phyloP scores from a whole-genome alignment of 1,140 invertebrate species.

The Medauroidea extradentata region DNA sequence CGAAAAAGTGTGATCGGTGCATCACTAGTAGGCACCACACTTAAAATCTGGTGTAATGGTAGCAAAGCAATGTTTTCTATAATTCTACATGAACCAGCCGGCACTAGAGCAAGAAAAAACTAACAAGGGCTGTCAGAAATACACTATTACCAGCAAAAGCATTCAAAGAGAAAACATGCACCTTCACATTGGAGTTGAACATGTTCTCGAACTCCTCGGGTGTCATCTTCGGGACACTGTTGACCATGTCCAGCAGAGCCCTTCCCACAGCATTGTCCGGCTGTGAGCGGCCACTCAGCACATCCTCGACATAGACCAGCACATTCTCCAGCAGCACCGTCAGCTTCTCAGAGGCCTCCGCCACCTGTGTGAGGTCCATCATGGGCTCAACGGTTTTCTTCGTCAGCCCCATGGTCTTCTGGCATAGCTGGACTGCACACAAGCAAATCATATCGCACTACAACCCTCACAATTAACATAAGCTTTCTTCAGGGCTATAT shows the following conservation, averaged over 20 bases:
- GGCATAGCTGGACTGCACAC: constrained; percentile 18
- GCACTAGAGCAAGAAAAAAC: no score
- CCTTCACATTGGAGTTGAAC: constrained; percentile 93
- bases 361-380: constrained; percentile 81
- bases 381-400: constrained; percentile 65
- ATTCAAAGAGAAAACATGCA: constrained; percentile 26
- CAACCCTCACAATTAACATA: neutral
- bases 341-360: constrained; percentile 73
- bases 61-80: no score
- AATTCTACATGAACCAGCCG: no score
- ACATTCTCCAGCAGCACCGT: constrained; percentile 74
- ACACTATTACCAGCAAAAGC: no score
- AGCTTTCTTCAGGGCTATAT: neutral
- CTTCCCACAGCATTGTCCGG: constrained; percentile 76
- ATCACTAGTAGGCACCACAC: no score
- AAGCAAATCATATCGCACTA: neutral
- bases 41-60: no score
- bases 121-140: no score
- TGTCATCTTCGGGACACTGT: constrained; percentile 85
- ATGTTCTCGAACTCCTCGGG: constrained; percentile 89
- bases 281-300: constrained; percentile 61
- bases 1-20: no score
- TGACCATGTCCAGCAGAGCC: constrained; percentile 81
- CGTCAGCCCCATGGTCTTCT: constrained; percentile 48
- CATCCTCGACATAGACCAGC: constrained; percentile 83